Percentiles rank a stretch among this genome's conserved stretches.
These are phyloP conservation scores for Alsophila aescularia DNA, from an alignment of 2,888 invertebrate species.

Conservation along the genomic window DNA sequence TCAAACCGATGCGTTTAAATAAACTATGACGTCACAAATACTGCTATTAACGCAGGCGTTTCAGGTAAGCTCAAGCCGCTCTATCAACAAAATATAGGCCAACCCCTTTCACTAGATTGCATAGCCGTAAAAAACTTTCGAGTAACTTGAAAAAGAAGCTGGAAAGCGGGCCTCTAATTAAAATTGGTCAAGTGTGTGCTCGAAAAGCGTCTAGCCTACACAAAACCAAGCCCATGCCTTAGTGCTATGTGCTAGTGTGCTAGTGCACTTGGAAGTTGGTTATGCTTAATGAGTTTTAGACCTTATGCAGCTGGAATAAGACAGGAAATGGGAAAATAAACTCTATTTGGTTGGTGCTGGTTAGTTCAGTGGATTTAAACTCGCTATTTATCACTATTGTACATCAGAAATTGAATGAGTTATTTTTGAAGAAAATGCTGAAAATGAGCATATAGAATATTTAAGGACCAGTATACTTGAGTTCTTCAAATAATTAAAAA, in stretches of 20 bases:
- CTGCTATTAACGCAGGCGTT: too few relatives aligned
- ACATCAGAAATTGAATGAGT: too few relatives aligned
- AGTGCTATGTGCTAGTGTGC: too few relatives aligned
- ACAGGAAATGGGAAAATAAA: background rate
- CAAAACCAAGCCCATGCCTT: conserved; percentile 11
- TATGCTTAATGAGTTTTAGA: conserved; percentile 4
- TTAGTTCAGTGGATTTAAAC: background rate
- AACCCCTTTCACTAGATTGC: background rate
- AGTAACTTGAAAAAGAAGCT: conserved; percentile 19
- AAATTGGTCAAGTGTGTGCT: conserved; percentile 33
- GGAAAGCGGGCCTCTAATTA: conserved; percentile 30
- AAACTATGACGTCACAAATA: too few relatives aligned
- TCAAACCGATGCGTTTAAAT: too few relatives aligned
- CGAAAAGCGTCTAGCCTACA: conserved; percentile 27
- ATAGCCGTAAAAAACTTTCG: conserved; percentile 1
- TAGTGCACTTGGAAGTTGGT: background rate
- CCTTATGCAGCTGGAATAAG: conserved; percentile 14
- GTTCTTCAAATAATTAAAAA: too few relatives aligned
- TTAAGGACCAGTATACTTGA: too few relatives aligned
- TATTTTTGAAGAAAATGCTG: too few relatives aligned
- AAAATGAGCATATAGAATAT: too few relatives aligned
- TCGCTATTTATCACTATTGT: too few relatives aligned
- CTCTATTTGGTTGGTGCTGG: background rate
- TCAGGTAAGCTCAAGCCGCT: too few relatives aligned
- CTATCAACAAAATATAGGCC: background rate